A percentile compares a stretch with the other conserved stretches of the same genome.
Conservation (phyloP, 2,888 invertebrate species). For the Morpho deidamia region DNA sequence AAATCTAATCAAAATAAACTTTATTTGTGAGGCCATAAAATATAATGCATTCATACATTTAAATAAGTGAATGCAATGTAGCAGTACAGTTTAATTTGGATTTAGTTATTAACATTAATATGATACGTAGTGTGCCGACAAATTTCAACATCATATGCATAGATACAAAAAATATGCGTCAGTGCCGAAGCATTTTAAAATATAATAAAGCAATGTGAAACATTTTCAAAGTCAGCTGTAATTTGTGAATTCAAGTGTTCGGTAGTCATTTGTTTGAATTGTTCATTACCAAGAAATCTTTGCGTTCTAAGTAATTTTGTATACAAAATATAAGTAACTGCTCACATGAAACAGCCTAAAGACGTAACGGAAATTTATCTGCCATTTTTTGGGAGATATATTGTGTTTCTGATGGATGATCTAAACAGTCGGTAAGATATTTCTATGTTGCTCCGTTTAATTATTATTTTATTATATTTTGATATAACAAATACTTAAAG, state of each 20-base stretch:
- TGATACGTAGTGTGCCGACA: neutral
- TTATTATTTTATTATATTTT: too few species aligned
- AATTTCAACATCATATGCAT: conserved; percentile 5
- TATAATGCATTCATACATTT: too few species aligned
- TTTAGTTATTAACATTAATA: neutral
- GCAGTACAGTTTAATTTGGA: too few species aligned
- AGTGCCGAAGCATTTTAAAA: conserved; percentile 16
- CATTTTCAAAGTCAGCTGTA: conserved; percentile 23
- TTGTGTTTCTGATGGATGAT: conserved; percentile 27
- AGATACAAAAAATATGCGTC: neutral
- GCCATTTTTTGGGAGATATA: conserved; percentile 28
- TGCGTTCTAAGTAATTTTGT: conserved; percentile 5
- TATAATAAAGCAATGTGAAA: conserved; percentile 21
- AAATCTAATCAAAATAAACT: too few species aligned
- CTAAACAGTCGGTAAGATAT: conserved; percentile 24
- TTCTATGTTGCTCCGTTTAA: neutral
- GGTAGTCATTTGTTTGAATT: conserved; percentile 5
- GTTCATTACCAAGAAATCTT: conserved; percentile 13
- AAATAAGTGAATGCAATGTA: too few species aligned
- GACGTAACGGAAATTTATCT: conserved; percentile 22
- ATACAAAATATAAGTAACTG: neutral
- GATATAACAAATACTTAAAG: too few species aligned
- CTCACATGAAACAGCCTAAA: conserved; percentile 24
- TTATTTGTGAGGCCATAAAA: too few species aligned
- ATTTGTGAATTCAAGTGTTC: conserved; percentile 26